Percentiles rank a stretch among this genome's conserved stretches.
Conservation (phyloP, 2,888 invertebrate genomes). For the Electrophaes corylata region DNA sequence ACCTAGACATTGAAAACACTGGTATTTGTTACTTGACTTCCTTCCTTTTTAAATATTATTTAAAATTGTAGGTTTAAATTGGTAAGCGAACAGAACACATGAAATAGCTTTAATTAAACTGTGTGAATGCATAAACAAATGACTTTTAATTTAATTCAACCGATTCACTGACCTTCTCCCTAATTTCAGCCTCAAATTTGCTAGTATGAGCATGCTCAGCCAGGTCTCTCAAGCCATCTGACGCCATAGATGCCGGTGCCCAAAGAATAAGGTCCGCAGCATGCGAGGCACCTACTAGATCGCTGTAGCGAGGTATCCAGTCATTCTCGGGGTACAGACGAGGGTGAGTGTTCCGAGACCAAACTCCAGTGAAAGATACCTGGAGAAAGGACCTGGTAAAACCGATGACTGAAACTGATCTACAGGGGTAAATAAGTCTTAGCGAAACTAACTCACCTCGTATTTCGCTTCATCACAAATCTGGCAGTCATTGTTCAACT, state of each 20-base stretch:
- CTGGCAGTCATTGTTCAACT: constrained; percentile 65
- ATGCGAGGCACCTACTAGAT: constrained; percentile 73
- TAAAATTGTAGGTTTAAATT: too few relatives aligned
- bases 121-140: too few relatives aligned
- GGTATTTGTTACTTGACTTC: too few relatives aligned
- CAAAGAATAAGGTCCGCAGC: constrained; percentile 63
- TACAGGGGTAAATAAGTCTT: background rate
- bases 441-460: constrained; percentile 53
- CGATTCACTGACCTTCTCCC: constrained; percentile 57
- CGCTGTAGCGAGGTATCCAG: constrained; percentile 70
- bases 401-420: background rate
- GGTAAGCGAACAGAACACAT: too few relatives aligned
- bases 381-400: constrained; percentile 32
- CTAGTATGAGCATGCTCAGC: constrained; percentile 73
- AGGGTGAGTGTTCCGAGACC: constrained; percentile 76
- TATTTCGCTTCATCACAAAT: constrained; percentile 78
- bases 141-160: too few relatives aligned
- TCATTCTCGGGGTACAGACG: constrained; percentile 71
- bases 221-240: constrained; percentile 64
- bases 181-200: constrained; percentile 66
- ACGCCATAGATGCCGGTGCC: constrained; percentile 66
- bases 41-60: too few relatives aligned
- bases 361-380: constrained; percentile 71
- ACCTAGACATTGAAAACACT: constrained; percentile 51
- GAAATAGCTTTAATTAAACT: too few relatives aligned